These are phyloP conservation scores for Lepidurus arcticus DNA, from an alignment of 1,140 invertebrate genomes.

Conservation along the genomic window DNA sequence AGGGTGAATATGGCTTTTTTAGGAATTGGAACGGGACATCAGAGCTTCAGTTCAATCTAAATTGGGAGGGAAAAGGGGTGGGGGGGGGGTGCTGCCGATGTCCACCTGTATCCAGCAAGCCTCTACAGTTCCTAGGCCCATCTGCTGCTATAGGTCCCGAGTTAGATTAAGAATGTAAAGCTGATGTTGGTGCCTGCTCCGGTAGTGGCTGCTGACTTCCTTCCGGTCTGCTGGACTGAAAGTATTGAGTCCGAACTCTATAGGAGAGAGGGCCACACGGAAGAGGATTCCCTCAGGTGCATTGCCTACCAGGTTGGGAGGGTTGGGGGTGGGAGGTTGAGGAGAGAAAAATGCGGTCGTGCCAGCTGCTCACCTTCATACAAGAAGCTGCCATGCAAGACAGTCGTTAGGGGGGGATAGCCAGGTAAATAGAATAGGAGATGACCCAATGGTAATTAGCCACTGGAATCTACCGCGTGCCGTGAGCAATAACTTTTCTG, in stretches of 20 bases:
- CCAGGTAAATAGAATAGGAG: background rate
- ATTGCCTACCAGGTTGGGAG: background rate
- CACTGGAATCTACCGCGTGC: background rate
- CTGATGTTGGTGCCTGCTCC: background rate
- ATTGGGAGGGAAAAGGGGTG: no score
- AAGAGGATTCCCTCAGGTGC: slow-evolving; percentile 7
- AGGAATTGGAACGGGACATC: no score
- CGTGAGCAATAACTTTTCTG: slow-evolving; percentile 1
- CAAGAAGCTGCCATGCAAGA: slow-evolving; percentile 14
- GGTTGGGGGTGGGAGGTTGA: no score
- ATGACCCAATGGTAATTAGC: slow-evolving; percentile 11
- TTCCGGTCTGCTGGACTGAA: slow-evolving; percentile 4
- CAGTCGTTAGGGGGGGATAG: background rate
- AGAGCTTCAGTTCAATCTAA: no score
- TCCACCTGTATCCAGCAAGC: background rate
- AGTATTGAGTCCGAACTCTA: background rate
- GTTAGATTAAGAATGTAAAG: background rate
- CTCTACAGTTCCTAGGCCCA: background rate
- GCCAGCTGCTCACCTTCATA: slow-evolving; percentile 5
- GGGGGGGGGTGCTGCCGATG: background rate
- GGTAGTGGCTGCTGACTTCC: slow-evolving; percentile 11
- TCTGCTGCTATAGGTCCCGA: background rate
- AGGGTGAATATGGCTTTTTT: no score
- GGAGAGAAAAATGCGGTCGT: background rate
- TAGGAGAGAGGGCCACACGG: background rate